Base-by-base conservation (phyloP, 1,140 invertebrate genomes). In the Diorhabda sublineata region DNA sequence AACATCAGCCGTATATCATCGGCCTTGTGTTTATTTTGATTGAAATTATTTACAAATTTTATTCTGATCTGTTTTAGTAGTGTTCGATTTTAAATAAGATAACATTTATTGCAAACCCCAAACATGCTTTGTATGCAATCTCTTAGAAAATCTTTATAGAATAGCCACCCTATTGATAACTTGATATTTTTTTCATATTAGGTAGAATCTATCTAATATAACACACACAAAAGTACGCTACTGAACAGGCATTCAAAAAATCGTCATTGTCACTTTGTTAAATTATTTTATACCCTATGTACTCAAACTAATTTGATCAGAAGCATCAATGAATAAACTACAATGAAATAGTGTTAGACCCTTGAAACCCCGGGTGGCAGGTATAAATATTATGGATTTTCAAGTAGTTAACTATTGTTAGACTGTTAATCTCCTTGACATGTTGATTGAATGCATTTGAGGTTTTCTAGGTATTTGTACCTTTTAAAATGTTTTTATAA, bases 231-330 rank as follows among this genome's bases (percentile, higher is more conserved):
- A 52, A 52, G 47, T 52, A 52, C n/a, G 47, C 47, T 52, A 52
- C 47, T 52, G 47, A 52, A 52, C 47, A 52, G 47, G n/a, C 47
- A 52, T n/a, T 52, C n/a, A 6, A 52, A 26, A 52, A 52, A 52
- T 52, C 47, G 6, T 52, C 47, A 52, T 52, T 52, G 47, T 52
- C 47, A 52, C 47, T 52, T 52, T 52, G 47, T 52, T 26, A 52
- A 52, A 52, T 52, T 52, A 52, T 52, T 52, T 52, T 52, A 52
- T 52, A 52, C 47, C 47, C n/a, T 52, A 52, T 52, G 47, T 52
- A 52, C 47, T 8, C 47, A 52, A 52, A 8, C 47, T 52, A 52
- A 52, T 52, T 52, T 52, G 47, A 52, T 52, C 47, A 52, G n/a
- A 52, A 52, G 47, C 47, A 52, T 52, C 47, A 52, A 52, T 52